Conservation (phyloP, 1,140 invertebrate species). For the Paramacrobiotus metropolitanus region DNA sequence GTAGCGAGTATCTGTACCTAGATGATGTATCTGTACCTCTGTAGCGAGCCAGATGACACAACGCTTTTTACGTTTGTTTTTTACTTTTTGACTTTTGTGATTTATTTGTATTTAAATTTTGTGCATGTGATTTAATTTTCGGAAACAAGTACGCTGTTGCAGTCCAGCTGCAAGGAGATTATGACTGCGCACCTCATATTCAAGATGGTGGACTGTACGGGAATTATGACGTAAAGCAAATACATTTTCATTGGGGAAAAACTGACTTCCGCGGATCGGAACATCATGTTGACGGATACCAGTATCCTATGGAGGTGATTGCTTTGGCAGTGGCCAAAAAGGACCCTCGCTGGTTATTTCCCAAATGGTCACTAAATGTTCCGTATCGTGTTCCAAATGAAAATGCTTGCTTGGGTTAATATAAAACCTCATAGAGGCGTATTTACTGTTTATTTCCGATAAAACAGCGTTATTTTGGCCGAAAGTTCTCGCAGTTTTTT, state of each 20-base stretch:
- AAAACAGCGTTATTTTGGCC: neutral
- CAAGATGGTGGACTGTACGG: constrained; percentile 41
- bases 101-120: no score
- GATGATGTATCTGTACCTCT: no score
- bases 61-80: neutral
- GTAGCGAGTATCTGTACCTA: no score
- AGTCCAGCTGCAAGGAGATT: constrained; percentile 5
- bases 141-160: no score
- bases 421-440: no score
- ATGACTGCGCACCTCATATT: constrained; percentile 16
- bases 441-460: no score
- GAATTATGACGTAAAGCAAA: constrained; percentile 48
- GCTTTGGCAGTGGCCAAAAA: no score
- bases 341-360: neutral
- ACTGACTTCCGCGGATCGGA: constrained; percentile 59
- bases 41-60: no score
- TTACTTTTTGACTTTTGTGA: no score
- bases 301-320: constrained; percentile 24
- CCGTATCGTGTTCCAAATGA: neutral
- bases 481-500: neutral
- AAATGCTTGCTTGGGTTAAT: neutral
- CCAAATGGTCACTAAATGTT: neutral
- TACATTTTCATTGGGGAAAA: constrained; percentile 65
- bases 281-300: constrained; percentile 46
- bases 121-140: no score